Evolutionary conservation across 2,888 invertebrate species (phyloP), one percentile per base, ranked within the genome.

Genomic region (Xiphydria camelus): DNA sequence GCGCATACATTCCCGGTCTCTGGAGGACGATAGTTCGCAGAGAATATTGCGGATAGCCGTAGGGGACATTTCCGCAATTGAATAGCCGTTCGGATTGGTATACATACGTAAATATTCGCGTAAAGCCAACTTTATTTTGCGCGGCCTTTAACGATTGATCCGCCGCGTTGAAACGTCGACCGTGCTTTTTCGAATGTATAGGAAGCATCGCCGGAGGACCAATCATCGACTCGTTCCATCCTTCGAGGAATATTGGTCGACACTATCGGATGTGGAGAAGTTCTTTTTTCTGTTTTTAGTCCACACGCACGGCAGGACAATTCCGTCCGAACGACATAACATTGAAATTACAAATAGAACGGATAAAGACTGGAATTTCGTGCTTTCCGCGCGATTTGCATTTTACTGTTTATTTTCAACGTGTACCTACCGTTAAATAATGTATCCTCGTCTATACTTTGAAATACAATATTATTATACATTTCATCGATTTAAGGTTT

Each of bases 11-110:
- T 37, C 59, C 55, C 59, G 20, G 19, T 34, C 37, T 45, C 48
- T 12, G 21, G 53, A 44, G 50, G 36, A 39, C 46, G 46, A 53
- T 53, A 48, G 45, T 39, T 41, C 44, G 44, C 56, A 50, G 61
- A 64, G 65, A 65, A 66, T 66, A 66, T 66, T 66, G 62, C 56
- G 57, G 62, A 62, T 61, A 62, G 60, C 51, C 64, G 60, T 64
- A 53, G 53, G 64, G 65, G 65, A 62, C 55, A 57, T 51, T 53
- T 55, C 62, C 59, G 58, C 65, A 66, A 66, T 66, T 66, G 65
- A 66, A 66, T 66, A 58, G 66, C 61, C 64, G 55, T 64, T 56
- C 60, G 64, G 59, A 66, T 64, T 64, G 55, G 55, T 62, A 66
- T 29, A 12, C 15, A 12, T 29, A 23, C 53, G 59, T 61, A 59